These are phyloP conservation scores for Drosophila formosana DNA, from an alignment of 2,888 invertebrate genomes.

Conservation along the genomic window DNA sequence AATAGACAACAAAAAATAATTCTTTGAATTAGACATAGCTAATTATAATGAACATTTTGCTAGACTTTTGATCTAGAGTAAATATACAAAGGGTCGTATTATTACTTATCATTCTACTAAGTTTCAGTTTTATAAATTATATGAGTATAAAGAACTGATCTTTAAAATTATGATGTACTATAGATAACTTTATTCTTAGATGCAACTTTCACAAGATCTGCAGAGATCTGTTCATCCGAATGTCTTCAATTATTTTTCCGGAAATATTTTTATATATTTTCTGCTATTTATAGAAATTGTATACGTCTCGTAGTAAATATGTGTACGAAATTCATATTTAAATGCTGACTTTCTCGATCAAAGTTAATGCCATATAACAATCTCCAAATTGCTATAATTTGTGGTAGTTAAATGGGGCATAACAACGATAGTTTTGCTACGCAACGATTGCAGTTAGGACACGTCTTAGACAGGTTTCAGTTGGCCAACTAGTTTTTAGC, in stretches of 20 bases:
- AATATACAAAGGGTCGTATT: background rate
- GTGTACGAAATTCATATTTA: background rate
- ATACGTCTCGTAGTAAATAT: background rate
- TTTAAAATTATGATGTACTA: background rate
- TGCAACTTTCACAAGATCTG: background rate
- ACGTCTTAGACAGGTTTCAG: slow-evolving; percentile 28
- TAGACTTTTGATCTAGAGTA: background rate
- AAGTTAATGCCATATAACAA: slow-evolving; percentile 4
- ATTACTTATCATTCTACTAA: too few relatives aligned
- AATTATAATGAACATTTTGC: background rate
- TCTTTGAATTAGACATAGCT: background rate
- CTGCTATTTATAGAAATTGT: slow-evolving; percentile 7
- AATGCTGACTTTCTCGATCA: slow-evolving; percentile 3
- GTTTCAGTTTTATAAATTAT: too few relatives aligned
- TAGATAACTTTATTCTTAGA: background rate
- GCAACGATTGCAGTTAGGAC: slow-evolving; percentile 5
- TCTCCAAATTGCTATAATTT: slow-evolving; percentile 19
- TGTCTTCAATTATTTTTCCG: background rate
- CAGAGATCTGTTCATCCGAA: background rate
- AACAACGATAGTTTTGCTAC: slow-evolving; percentile 9
- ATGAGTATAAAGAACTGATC: background rate
- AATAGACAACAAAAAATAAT: background rate
- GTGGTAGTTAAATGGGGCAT: slow-evolving; percentile 3
- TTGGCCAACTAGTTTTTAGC: slow-evolving; percentile 27
- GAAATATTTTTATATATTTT: background rate